Evolutionary conservation across 2,113 vertebrate species (phyloP), one percentile per base, ranked within the genome.

Genomic region (Archilochus colubris): DNA sequence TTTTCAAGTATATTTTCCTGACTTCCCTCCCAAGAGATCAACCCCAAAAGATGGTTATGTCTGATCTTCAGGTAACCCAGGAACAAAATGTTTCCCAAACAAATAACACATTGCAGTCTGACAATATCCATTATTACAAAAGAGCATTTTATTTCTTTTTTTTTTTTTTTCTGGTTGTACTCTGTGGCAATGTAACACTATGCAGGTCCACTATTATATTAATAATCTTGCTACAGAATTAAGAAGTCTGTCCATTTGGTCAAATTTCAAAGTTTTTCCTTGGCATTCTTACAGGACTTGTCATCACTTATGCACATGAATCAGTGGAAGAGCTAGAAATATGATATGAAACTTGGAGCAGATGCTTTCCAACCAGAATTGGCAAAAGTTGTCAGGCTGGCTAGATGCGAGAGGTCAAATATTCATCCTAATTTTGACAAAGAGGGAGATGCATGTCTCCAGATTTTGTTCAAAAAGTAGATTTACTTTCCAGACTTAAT

Each of bases 81-180:
- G 88, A 95, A 88, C 86, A 89, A 87, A 62, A 27, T 9, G 27
- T 58, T 88, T 82, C 82, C 88, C 88, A 90, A 86, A 80, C 44
- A 94, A 96, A 93, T 78, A 95, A 97, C 50, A 95, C 92, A 82
- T 46, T 90, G 69, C 62, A 96, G 80, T 25, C 90, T 79, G 79
- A 88, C 68, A 59, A 33, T 27, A 74, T 67, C 83, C 73, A 50
- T 96, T 94, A 76, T 93, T 96, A 98, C 68, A 97, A 98, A 98
- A 97, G 62, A 96, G 82, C 53, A 48, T 94, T 95, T 98, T 98
- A 98, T 98, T 98, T 97, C 89, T 40, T 40, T 40, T 40, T 40
- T 40, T 66, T 30, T 93, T 79, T 92, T 82, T 90, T 94, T 91
- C 91, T 94, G 70, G 94, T 86, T 87, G 90, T 76, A 81, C 70